Percentiles rank a stretch among this genome's conserved stretches.
Conservation (phyloP, 2,888 invertebrate species). For the Myopa tessellatipennis region DNA sequence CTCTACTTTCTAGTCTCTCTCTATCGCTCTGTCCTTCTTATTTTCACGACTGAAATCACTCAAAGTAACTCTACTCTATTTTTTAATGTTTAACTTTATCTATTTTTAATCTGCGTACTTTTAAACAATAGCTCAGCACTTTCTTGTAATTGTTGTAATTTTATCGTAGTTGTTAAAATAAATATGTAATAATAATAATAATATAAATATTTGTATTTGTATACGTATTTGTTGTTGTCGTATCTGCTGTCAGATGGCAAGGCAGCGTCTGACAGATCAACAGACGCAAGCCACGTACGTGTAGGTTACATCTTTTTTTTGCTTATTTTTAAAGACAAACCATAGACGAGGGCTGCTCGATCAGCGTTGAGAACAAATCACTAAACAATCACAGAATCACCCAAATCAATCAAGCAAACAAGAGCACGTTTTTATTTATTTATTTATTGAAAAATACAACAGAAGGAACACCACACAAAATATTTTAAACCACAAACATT, state of each 20-base stretch:
- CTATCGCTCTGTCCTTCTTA: conserved; percentile 24
- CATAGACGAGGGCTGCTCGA: neutral
- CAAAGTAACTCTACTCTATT: conserved; percentile 3
- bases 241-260: neutral
- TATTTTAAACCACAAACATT: conserved; percentile 19
- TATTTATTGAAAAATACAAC: conserved; percentile 1
- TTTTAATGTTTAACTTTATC: conserved; percentile 21
- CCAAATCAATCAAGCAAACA: neutral
- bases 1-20: neutral
- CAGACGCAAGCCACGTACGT: neutral
- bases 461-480: neutral
- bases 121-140: conserved; percentile 21
- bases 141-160: conserved; percentile 20
- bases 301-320: neutral
- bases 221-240: neutral
- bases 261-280: neutral
- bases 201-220: neutral
- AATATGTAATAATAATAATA: neutral
- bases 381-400: neutral
- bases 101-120: conserved; percentile 12
- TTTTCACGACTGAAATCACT: conserved; percentile 34
- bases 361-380: neutral
- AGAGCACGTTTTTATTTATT: conserved; percentile 6
- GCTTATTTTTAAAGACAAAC: neutral
- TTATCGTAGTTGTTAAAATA: conserved; percentile 44